These are phyloP conservation scores for Bryconaethiops microstoma DNA, from an alignment of 2,797 vertebrate genomes.

Conservation along the genomic window DNA sequence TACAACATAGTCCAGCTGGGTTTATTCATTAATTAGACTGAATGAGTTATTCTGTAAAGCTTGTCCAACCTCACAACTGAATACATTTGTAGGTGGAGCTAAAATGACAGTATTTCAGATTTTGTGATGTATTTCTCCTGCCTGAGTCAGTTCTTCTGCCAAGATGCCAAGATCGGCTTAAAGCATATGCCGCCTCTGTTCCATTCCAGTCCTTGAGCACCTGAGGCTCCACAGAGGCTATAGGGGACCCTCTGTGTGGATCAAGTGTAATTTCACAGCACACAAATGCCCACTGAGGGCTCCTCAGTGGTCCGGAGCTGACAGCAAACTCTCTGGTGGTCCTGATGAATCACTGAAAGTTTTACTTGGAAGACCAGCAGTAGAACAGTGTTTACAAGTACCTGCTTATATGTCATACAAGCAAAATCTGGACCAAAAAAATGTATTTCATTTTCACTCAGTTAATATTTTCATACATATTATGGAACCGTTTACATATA, in stretches of 20 bases:
- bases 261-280: slow-evolving; percentile 46
- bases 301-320: background rate
- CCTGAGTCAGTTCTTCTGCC: slow-evolving; percentile 2
- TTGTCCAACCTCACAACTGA: background rate
- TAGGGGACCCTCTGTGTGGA: slow-evolving; percentile 31
- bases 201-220: slow-evolving; percentile 41
- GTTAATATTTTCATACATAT: no score
- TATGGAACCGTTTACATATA: no score
- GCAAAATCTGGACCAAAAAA: no score
- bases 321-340: slow-evolving; percentile 5
- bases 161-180: slow-evolving; percentile 18
- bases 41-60: background rate
- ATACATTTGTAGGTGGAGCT: background rate
- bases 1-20: no score
- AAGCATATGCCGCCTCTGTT: slow-evolving; percentile 33
- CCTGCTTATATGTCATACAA: no score
- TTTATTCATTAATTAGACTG: no score
- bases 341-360: background rate
- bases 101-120: background rate
- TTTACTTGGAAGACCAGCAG: background rate
- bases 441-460: no score
- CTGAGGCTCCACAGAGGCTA: slow-evolving; percentile 29
- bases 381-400: background rate
- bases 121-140: no score
- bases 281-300: slow-evolving; percentile 18